Evolutionary conservation across 2,797 vertebrate genomes (phyloP).

Genomic region (Poecilia gillii): DNA sequence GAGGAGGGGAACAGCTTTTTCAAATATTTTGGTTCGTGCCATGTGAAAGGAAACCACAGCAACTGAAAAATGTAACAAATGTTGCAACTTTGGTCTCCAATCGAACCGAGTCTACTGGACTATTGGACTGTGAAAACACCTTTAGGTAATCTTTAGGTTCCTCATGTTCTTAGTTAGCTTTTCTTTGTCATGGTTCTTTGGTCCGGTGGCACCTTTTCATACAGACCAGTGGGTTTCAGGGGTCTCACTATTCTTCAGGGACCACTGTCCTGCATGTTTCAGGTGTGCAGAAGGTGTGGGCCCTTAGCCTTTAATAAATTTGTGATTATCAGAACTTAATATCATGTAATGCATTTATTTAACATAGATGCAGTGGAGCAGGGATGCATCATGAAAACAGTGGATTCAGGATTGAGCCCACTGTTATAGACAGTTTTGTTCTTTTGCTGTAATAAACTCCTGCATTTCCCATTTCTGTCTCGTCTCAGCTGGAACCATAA

Average conservation of each 20-base stretch:
- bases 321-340: background rate
- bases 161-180: background rate
- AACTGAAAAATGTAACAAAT: too few relatives aligned
- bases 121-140: too few relatives aligned
- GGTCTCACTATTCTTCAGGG: background rate
- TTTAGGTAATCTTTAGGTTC: background rate
- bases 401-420: background rate
- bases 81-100: too few relatives aligned
- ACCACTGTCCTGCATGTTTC: background rate
- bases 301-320: background rate
- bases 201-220: background rate
- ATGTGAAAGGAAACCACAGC: too few relatives aligned
- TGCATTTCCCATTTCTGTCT: background rate
- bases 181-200: background rate
- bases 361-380: background rate
- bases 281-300: background rate
- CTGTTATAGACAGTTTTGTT: background rate
- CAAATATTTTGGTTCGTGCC: too few relatives aligned
- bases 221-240: background rate
- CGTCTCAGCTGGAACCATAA: background rate
- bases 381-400: background rate
- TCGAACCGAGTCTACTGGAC: too few relatives aligned
- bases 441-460: background rate
- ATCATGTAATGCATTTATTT: background rate
- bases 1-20: too few relatives aligned